A percentile compares a stretch with the other conserved stretches of the same genome.
These are phyloP conservation scores for Phasia obesa DNA, from an alignment of 2,888 invertebrate species.

Conservation along the genomic window DNA sequence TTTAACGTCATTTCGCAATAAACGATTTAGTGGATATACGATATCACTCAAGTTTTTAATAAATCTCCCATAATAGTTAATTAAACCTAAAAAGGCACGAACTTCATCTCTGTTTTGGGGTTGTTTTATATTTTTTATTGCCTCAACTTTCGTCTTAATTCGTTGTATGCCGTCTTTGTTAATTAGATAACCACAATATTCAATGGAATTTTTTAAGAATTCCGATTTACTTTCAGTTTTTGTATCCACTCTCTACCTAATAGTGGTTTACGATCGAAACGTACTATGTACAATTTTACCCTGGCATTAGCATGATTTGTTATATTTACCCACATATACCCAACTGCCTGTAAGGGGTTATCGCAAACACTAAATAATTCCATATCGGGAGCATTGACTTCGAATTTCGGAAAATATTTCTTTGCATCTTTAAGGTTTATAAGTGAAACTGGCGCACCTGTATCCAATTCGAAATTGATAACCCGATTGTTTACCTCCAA, in stretches of 20 bases:
- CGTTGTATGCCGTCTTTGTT: slow-evolving; percentile 74
- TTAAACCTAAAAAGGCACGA: background rate
- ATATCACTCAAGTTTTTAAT: background rate
- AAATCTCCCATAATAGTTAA: background rate
- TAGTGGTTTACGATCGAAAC: slow-evolving; percentile 1
- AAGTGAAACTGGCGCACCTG: background rate
- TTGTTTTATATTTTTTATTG: background rate
- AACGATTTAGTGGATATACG: background rate
- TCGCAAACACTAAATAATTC: background rate
- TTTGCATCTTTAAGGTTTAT: background rate
- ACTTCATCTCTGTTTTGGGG: background rate
- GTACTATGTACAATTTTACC: slow-evolving; percentile 5
- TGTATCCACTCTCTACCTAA: background rate
- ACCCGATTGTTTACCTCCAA: slow-evolving; percentile 1
- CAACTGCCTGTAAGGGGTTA: background rate
- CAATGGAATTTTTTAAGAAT: background rate
- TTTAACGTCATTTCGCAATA: background rate
- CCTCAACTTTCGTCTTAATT: background rate
- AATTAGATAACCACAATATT: background rate
- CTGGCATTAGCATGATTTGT: background rate
- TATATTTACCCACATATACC: slow-evolving; percentile 2
- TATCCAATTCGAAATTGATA: background rate
- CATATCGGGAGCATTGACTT: background rate
- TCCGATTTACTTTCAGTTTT: background rate
- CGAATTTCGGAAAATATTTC: background rate